Evolutionary conservation across 2,888 invertebrate genomes (phyloP).

Genomic region (Julus scanicus): DNA sequence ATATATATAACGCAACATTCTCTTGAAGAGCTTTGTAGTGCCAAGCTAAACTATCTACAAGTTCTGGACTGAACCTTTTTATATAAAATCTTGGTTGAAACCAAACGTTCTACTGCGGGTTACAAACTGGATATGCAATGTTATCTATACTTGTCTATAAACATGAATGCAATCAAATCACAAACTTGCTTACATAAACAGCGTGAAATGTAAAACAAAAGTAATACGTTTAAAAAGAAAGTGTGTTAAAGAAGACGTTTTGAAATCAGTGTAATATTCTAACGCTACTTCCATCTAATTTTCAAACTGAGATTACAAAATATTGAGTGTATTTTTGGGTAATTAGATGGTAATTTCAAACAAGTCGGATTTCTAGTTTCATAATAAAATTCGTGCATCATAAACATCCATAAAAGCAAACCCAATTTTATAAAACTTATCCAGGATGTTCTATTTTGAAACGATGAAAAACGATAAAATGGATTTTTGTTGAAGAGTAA

Average conservation of each 20-base stretch:
- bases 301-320: too few species aligned
- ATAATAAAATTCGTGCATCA: neutral
- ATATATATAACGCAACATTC: neutral
- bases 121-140: neutral
- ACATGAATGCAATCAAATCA: neutral
- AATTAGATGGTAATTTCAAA: too few species aligned
- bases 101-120: neutral
- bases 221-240: too few species aligned
- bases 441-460: neutral
- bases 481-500: neutral
- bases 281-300: too few species aligned
- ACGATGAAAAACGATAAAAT: neutral
- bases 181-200: neutral
- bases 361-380: too few species aligned
- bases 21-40: neutral
- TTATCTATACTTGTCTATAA: neutral
- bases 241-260: too few species aligned
- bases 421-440: neutral
- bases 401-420: neutral
- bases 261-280: too few species aligned
- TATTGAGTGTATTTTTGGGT: too few species aligned
- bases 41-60: neutral
- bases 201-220: too few species aligned
- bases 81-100: neutral
- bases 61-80: neutral